Evolutionary conservation across 2,113 vertebrate genomes (phyloP).

Genomic region (Sakesphorus luctuosus): DNA sequence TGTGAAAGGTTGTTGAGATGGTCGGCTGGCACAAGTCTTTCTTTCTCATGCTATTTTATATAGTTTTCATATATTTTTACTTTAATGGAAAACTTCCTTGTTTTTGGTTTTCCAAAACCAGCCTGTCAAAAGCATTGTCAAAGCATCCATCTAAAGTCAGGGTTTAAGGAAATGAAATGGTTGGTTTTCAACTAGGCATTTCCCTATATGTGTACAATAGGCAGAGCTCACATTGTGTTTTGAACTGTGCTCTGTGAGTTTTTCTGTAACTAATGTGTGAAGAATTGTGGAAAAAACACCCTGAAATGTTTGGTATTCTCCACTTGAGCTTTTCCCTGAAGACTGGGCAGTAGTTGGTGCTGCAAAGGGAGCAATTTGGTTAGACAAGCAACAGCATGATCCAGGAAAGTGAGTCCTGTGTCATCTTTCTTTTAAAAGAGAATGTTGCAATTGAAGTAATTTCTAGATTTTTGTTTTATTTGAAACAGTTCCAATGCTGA

Average conservation of each 20-base stretch:
- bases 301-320: background rate
- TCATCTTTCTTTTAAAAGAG: background rate
- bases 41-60: background rate
- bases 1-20: background rate
- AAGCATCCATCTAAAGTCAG: background rate
- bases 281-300: background rate
- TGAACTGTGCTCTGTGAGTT: background rate
- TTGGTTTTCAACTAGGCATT: background rate
- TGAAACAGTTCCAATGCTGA: background rate
- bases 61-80: background rate
- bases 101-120: background rate
- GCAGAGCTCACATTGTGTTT: background rate
- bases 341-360: background rate
- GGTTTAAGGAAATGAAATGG: background rate
- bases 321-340: background rate
- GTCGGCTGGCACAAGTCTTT: background rate
- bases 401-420: background rate
- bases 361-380: background rate
- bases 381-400: background rate
- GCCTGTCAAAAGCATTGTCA: background rate
- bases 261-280: background rate
- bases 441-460: background rate
- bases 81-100: background rate
- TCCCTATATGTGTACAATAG: background rate
- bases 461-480: background rate